Evolutionary conservation across 2,797 vertebrate species (phyloP), one percentile per base, ranked within the genome.

Genomic region (Chaetodon trifasciatus): DNA sequence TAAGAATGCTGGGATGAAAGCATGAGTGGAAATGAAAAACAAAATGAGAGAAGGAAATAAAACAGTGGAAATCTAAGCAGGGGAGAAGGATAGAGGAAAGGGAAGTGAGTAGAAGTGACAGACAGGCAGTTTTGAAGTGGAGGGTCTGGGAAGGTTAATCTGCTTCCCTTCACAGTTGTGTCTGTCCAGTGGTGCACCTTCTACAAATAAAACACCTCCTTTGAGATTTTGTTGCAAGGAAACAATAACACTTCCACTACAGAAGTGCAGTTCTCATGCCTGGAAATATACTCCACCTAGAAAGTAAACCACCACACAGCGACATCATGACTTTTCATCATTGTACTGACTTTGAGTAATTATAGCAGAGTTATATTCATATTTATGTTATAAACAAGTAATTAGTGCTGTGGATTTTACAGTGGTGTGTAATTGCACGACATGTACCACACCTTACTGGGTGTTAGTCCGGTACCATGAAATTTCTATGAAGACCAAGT

Each of bases 131-230:
- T 66, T 64, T 70, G 74, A 56, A 77, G 52, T 67, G 66, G 49
- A 46, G 44, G 74, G 71, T 82, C 63, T 85, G 74, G 47, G 70
- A 81, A 86, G 88, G 85, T 92, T 90, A 91, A 88, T 90, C 79
- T 80, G 50, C 78, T 78, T 81, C 80, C 70, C 52, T 65, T 80
- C 82, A 70, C 76, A 70, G 73, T 73, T 84, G 80, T 84, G 62
- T 83, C 88, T 82, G 81, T 88, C 81, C 85, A 79, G 57, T 74
- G 55, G 37, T 85, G 23, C 49, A 75, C 76, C 69, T 81, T 82
- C 65, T 28, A 77, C 72, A 90, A 88, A 91, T 84, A 89, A 79
- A 85, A 58, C 66, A 40, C 57, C 67, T 83, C 82, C 76, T 79
- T 72, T 79, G 82, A 89, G 86, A 86, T 68, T 46, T 11, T 62